A percentile compares a stretch with the other conserved stretches of the same genome.
phyloP scores from a whole-genome alignment of 2,888 invertebrate species.

The Cantharis rustica region DNA sequence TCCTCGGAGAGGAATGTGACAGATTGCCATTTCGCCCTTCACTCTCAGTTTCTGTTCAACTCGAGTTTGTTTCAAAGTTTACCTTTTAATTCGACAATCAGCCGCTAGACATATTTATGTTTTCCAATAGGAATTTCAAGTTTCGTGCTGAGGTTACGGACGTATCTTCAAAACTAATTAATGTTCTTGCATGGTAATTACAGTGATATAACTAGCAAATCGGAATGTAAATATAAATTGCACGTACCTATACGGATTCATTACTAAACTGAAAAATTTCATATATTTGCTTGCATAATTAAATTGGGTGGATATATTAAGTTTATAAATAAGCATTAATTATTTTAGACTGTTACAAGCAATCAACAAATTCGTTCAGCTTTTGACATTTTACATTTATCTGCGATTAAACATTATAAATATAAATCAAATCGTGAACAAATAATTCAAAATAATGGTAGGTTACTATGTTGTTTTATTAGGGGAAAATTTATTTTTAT shows the following conservation, averaged over 20 bases:
- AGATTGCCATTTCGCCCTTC: conserved; percentile 30
- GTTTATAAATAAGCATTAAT: neutral
- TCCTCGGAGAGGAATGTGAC: conserved; percentile 31
- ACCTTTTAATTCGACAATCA: conserved; percentile 9
- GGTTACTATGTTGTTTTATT: too few species aligned
- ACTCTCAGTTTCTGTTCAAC: conserved; percentile 20
- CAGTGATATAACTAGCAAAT: neutral
- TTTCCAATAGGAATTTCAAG: neutral
- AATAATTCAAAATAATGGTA: neutral
- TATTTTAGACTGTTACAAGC: neutral
- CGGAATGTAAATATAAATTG: neutral
- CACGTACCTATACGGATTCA: neutral
- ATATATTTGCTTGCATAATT: neutral
- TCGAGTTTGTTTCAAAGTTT: conserved; percentile 16
- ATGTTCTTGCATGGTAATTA: neutral
- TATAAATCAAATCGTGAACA: neutral
- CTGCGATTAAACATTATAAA: neutral
- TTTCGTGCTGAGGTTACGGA: neutral
- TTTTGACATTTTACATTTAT: neutral
- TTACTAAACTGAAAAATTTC: neutral
- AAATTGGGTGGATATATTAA: neutral
- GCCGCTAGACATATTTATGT: conserved; percentile 13
- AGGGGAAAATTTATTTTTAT: too few species aligned
- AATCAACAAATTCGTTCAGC: neutral
- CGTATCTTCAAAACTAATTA: conserved; percentile 1